Percentiles rank a stretch among this genome's conserved stretches.
These are phyloP conservation scores for Laticauda laticaudata DNA, from an alignment of 2,113 vertebrate species.

Conservation along the genomic window DNA sequence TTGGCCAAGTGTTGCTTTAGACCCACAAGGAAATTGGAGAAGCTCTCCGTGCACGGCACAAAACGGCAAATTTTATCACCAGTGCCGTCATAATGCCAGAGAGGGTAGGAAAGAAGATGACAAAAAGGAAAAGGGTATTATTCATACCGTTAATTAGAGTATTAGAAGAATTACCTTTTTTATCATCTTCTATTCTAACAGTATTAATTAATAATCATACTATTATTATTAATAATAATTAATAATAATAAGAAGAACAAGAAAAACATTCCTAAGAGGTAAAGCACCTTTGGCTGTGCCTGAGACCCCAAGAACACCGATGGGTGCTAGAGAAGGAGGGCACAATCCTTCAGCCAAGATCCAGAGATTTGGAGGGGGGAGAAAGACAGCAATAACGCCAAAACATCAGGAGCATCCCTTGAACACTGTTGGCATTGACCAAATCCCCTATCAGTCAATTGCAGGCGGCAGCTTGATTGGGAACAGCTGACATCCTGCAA, in stretches of 20 bases:
- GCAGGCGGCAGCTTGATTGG: not conserved
- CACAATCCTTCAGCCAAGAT: not conserved
- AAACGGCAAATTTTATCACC: not conserved
- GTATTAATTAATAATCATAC: too few species aligned
- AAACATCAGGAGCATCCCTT: not conserved
- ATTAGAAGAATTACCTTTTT: too few species aligned
- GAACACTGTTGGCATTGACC: not conserved
- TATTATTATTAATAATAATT: too few species aligned
- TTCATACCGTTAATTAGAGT: not conserved
- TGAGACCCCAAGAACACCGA: not conserved
- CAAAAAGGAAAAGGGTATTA: not conserved
- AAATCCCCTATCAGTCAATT: not conserved
- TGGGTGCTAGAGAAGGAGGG: not conserved
- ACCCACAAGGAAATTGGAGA: not conserved
- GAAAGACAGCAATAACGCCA: fast-evolving
- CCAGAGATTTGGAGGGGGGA: not conserved
- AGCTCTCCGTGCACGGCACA: not conserved
- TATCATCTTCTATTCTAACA: too few species aligned
- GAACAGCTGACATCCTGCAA: not conserved
- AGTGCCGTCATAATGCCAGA: not conserved
- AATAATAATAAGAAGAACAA: not conserved
- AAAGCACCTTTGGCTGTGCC: not conserved
- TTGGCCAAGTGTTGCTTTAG: not conserved
- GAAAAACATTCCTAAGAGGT: not conserved
- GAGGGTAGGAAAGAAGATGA: not conserved